phyloP scores from a whole-genome alignment of 2,888 invertebrate species.

The Andrena hattorfiana region DNA sequence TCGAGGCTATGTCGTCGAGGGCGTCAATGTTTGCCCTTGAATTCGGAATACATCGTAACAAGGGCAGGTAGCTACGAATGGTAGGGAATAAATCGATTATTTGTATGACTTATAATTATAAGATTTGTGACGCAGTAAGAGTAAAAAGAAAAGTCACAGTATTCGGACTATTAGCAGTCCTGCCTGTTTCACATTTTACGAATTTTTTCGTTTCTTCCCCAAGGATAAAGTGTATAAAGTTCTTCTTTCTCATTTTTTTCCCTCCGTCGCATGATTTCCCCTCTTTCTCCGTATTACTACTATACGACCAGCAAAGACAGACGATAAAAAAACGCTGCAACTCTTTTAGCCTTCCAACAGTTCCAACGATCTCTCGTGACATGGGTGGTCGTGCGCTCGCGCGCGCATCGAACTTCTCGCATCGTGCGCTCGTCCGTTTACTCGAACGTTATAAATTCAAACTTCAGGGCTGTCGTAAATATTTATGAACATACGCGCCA shows the following conservation, averaged over 20 bases:
- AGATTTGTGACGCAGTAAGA: no score
- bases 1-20: no score
- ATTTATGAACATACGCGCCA: conserved; percentile 53
- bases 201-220: not conserved
- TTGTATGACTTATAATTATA: not conserved
- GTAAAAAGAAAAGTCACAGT: no score
- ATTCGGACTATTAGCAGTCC: not conserved
- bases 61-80: no score
- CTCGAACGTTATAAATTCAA: conserved; percentile 61
- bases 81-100: not conserved
- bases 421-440: conserved; percentile 49
- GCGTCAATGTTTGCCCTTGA: no score
- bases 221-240: conserved; percentile 1
- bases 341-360: conserved; percentile 47
- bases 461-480: conserved; percentile 52
- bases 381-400: conserved; percentile 48
- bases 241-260: not conserved
- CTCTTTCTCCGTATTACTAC: conserved; percentile 26
- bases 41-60: no score
- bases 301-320: conserved; percentile 25
- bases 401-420: conserved; percentile 27
- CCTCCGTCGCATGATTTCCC: conserved; percentile 10
- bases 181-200: not conserved
- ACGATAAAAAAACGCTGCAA: conserved; percentile 35
- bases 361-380: conserved; percentile 34